Base-by-base conservation (phyloP, 2,797 vertebrate genomes). In the Telmatherina bonti region DNA sequence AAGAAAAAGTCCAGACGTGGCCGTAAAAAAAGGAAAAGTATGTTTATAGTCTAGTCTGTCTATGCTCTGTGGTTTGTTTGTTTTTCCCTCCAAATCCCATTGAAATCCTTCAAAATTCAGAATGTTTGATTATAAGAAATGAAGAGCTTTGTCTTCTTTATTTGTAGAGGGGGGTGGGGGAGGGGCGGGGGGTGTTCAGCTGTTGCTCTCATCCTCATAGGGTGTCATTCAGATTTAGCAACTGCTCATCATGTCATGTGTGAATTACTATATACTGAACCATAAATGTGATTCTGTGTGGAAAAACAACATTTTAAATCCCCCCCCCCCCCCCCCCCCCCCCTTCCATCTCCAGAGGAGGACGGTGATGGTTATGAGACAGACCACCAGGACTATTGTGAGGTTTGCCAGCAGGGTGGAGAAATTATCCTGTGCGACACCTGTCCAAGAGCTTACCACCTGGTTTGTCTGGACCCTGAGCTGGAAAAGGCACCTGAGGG, bases 381-480 rank as follows among this genome's bases (percentile, higher is more conserved):
- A 0, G 98, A 99, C 90, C 98, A 99, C 90, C 98, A 99, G 94
- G 98, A 99, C 91, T 99, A 99, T 94, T 99, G 98, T 0, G 98
- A 99, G 91, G 98, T 99, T 81, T 99, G 98, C 92, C 97, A 99
- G 90, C 97, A 99, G 90, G 98, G 98, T 0, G 98, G 98, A 7
- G 98, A 99, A 90, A 99, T 99, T 86, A 99, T 99, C 90, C 92
- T 99, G 79, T 99, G 98, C 0, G 98, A 99, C 94, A 99, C 97
- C 13, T 99, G 98, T 41, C 98, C 98, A 9, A 89, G 97, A 0
- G 97, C 97, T 60, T 99, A 99, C 92, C 98, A 99, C 94, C 94
- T 99, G 11, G 98, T 99, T 54, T 99, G 98, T 85, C 94, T 99
- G 59, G 97, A 99, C 78, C 98, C 98, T 0, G 97, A 99, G 91